Percentiles rank a stretch among this genome's conserved stretches.
phyloP scores from a whole-genome alignment of 2,113 vertebrate species.

The Columbina picui region DNA sequence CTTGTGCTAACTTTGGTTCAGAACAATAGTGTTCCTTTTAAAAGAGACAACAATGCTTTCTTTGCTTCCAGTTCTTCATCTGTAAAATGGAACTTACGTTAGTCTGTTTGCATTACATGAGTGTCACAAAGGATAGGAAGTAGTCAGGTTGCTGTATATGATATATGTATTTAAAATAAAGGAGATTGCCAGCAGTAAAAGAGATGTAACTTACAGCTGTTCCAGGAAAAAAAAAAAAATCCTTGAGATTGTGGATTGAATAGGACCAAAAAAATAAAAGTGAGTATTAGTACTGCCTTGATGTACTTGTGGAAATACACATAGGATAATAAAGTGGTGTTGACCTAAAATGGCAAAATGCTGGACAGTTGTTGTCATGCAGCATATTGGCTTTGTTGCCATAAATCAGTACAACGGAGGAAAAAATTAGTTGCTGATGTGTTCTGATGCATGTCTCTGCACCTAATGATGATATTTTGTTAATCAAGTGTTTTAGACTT shows the following conservation, averaged over 20 bases:
- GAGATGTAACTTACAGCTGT: neutral
- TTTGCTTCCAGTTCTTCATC: neutral
- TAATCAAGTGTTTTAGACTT: neutral
- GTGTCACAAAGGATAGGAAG: neutral
- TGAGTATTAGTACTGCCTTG: neutral
- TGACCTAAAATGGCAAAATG: neutral
- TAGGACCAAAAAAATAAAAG: neutral
- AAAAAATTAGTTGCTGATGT: neutral
- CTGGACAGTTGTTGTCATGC: neutral
- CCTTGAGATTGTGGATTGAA: neutral
- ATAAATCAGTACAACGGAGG: neutral
- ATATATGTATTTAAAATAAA: neutral
- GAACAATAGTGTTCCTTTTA: neutral
- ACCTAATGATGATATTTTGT: neutral
- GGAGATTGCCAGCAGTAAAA: neutral
- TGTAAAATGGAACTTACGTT: neutral
- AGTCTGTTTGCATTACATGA: neutral
- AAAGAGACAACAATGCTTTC: neutral
- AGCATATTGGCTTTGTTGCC: neutral
- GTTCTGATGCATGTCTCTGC: neutral
- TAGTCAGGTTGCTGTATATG: neutral
- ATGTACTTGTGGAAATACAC: neutral
- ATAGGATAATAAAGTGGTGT: neutral
- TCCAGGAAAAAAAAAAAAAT: neutral
- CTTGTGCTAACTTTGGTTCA: neutral